Conservation (phyloP, 2,113 vertebrate genomes). For the Chrysochloris asiatica region DNA sequence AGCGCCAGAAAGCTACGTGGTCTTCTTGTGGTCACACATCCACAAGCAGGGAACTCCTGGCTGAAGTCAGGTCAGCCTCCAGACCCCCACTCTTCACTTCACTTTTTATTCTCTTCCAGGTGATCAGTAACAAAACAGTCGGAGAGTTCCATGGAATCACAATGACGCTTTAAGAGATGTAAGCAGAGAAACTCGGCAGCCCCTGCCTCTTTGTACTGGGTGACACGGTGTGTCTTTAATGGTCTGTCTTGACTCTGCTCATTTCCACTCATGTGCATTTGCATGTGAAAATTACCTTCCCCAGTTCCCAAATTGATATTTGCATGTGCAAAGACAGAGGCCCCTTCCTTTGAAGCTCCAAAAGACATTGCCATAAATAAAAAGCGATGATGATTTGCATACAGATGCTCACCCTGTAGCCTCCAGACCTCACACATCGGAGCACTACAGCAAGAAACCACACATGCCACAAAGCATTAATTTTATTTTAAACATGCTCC, state of each 20-base stretch:
- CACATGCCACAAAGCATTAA: conserved; percentile 36
- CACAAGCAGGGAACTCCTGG: background rate
- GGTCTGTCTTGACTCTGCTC: conserved; percentile 52
- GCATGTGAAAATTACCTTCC: conserved; percentile 84
- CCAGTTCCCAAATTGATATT: conserved; percentile 75
- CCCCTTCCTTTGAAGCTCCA: conserved; percentile 77
- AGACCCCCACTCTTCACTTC: accelerated
- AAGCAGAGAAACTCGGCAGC: background rate
- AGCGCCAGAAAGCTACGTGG: background rate
- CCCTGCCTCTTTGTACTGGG: background rate
- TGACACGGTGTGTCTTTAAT: conserved; percentile 51
- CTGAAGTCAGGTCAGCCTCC: background rate
- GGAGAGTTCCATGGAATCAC: background rate
- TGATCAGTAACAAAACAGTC: background rate
- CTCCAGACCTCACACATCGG: conserved; percentile 69
- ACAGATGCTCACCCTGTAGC: conserved; percentile 62
- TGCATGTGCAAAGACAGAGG: conserved; percentile 70
- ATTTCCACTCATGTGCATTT: conserved; percentile 72
- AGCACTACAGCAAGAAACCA: conserved; percentile 59
- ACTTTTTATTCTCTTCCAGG: background rate
- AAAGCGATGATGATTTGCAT: conserved; percentile 80
- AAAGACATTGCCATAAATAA: conserved; percentile 68
- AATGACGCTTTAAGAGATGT: background rate
- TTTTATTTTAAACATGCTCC: conserved; percentile 52
- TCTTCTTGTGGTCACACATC: background rate